Evolutionary conservation across 2,888 invertebrate species (phyloP), one percentile per base, ranked within the genome.

Genomic region (Leptothorax acervorum): DNA sequence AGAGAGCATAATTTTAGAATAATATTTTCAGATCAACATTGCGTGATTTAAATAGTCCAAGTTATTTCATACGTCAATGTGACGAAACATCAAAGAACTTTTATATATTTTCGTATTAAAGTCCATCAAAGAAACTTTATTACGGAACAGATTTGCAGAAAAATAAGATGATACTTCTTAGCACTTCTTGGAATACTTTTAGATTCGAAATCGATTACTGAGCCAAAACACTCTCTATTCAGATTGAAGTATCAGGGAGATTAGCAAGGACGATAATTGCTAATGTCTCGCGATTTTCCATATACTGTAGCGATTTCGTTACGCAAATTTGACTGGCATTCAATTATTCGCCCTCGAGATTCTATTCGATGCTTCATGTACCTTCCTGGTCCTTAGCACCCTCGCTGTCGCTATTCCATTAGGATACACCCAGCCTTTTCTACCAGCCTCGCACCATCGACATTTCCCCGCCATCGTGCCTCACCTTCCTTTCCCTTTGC

Each of bases 321-420:
- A 78, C 87, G 88, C 84, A 89, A 89, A 89, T 89, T 89, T 89
- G 86, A 87, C 89, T 83, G 83, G 74, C 78, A 83, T 86, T 89
- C 88, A 89, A 89, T 89, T 88, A 89, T 89, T 89, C 86, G 86
- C 68, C 45, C 85, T 87, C 84, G 86, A 85, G 81, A 68, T 85
- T 86, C 86, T 82, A 86, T 88, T 87, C 87, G 82, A 53, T 79
- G 79, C 68, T 82, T 71, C 60, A 83, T 87, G 79, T 79, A 87
- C 85, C 60, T 85, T 79, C 82, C 83, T 57, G 51, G 60, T 31
- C 79, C 82, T 79, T 85, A 83, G 66, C 68, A 65, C 28, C 60
- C 60, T 31, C 57, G 31, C 73, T 81, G 60, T 84, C 83, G 66
- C 82, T 83, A 75, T 83, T 78, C 84, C 81, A 89, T 89, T 89